Conservation (phyloP, 2,888 invertebrate genomes). For the Prostheceraeus crozeri region DNA sequence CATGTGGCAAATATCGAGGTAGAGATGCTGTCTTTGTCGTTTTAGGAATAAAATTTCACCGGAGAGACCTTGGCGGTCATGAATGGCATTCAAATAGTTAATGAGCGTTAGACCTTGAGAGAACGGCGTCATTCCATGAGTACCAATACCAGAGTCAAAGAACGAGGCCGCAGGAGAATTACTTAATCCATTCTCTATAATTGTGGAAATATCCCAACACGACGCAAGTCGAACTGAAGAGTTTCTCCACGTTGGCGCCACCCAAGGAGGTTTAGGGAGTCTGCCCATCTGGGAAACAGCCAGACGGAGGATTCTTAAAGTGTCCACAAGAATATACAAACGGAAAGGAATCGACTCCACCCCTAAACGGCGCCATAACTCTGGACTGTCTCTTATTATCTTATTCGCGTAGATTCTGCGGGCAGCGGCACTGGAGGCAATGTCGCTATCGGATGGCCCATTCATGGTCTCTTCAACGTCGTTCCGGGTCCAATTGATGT, state of each 20-base stretch:
- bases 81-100: slow-evolving; percentile 15
- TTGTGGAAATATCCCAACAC: neutral
- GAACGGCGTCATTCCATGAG: neutral
- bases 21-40: neutral
- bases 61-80: neutral
- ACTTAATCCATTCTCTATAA: neutral
- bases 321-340: no score
- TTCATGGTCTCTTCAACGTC: neutral
- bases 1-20: slow-evolving; percentile 22
- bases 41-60: slow-evolving; percentile 17
- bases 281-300: no score
- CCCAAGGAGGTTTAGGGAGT: no score
- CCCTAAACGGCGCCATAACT: no score
- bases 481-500: neutral
- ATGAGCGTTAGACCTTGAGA: slow-evolving; percentile 7
- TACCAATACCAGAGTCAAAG: no score
- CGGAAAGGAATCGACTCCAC: no score
- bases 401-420: neutral
- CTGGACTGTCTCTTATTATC: no score
- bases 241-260: neutral
- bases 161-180: no score
- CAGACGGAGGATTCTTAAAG: no score
- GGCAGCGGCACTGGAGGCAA: neutral
- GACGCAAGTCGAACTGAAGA: neutral
- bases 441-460: neutral